Conservation (phyloP, 1,140 invertebrate species). For the Drosophila suzukii region DNA sequence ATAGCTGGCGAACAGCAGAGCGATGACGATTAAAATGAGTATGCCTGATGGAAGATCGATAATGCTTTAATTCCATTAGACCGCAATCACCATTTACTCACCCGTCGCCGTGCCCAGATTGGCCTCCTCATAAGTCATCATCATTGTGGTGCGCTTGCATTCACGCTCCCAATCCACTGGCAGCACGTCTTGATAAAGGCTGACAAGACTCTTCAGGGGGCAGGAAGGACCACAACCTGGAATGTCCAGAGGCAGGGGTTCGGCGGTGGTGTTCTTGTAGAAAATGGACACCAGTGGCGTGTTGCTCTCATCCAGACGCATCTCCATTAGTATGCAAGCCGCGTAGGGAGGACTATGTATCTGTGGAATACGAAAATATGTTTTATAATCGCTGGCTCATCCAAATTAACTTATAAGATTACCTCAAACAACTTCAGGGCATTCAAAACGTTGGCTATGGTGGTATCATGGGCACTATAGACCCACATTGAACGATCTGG, state of each 20-base stretch:
- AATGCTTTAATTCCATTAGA: not conserved
- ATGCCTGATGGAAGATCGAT: constrained; percentile 46
- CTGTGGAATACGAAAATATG: constrained; percentile 25
- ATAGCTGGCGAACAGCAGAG: constrained; percentile 64
- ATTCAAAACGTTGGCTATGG: constrained; percentile 90
- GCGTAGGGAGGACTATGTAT: constrained; percentile 90
- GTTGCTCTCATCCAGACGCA: constrained; percentile 85
- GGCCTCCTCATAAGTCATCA: constrained; percentile 83
- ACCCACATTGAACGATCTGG: constrained; percentile 88
- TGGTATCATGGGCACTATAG: constrained; percentile 94
- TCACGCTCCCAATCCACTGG: constrained; percentile 87
- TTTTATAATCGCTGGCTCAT: not conserved
- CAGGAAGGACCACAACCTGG: constrained; percentile 87
- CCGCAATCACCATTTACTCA: constrained; percentile 24
- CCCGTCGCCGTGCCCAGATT: constrained; percentile 76
- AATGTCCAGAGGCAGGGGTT: constrained; percentile 86
- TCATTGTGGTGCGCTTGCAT: constrained; percentile 84
- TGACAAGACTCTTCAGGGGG: constrained; percentile 86
- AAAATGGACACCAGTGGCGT: constrained; percentile 85
- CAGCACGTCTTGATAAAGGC: constrained; percentile 85
- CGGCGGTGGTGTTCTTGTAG: constrained; percentile 87
- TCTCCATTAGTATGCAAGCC: constrained; percentile 90
- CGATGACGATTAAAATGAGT: constrained; percentile 66
- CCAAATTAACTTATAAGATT: not conserved
- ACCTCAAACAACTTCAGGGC: constrained; percentile 90